Evolutionary conservation across 1,140 invertebrate species (phyloP).

Genomic region (Epicauta chinensis): DNA sequence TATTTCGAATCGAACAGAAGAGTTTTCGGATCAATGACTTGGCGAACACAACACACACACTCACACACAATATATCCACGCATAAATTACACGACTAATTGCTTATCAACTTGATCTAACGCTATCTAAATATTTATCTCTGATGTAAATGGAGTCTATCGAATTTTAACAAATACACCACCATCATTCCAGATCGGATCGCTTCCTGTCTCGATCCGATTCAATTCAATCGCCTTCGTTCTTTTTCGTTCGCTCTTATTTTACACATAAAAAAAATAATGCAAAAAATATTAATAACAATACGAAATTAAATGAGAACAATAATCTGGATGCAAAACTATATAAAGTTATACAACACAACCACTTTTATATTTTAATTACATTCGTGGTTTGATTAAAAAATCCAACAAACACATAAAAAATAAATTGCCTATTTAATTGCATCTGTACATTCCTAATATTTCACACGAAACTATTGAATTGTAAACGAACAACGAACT

Average conservation of each 20-base stretch:
- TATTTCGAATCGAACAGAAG: slow-evolving; percentile 27
- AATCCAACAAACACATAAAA: slow-evolving; percentile 38
- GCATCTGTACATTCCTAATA: slow-evolving; percentile 11
- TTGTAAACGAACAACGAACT: slow-evolving; percentile 22
- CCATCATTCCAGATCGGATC: too few species aligned
- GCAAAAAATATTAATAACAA: too few species aligned
- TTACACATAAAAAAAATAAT: too few species aligned
- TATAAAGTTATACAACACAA: too few species aligned
- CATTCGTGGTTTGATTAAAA: slow-evolving; percentile 41
- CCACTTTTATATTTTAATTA: slow-evolving; percentile 38
- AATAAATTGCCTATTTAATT: slow-evolving; percentile 45
- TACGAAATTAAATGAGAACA: too few species aligned
- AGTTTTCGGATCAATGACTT: slow-evolving; percentile 27
- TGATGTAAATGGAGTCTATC: too few species aligned
- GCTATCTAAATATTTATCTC: slow-evolving; percentile 10
- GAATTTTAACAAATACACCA: too few species aligned
- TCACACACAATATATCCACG: slow-evolving; percentile 21
- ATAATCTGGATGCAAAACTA: too few species aligned
- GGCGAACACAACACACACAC: too few species aligned
- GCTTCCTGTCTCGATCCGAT: too few species aligned
- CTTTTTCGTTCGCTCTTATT: too few species aligned
- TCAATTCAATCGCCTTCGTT: too few species aligned
- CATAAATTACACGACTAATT: slow-evolving; percentile 30
- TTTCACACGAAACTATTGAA: slow-evolving; percentile 17
- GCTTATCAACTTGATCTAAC: slow-evolving; percentile 22